phyloP scores from a whole-genome alignment of 2,113 vertebrate genomes.

The Meriones unguiculatus region DNA sequence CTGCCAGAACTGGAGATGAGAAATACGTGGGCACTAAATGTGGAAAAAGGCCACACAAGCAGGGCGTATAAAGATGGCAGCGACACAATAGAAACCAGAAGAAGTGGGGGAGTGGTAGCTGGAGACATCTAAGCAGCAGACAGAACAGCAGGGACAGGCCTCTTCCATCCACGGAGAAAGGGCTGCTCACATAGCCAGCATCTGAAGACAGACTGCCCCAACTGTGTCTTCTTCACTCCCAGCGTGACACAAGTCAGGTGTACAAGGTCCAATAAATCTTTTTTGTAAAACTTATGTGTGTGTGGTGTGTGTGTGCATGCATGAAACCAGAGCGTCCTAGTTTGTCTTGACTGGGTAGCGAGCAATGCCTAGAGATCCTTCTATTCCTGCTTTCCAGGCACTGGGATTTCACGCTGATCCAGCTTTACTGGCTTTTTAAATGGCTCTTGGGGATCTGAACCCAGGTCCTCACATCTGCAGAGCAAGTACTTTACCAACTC shows the following conservation, averaged over 20 bases:
- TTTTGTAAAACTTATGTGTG: background rate
- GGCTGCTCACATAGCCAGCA: background rate
- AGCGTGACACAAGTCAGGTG: background rate
- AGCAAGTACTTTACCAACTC: background rate
- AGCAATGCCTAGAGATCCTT: background rate
- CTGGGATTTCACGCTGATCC: background rate
- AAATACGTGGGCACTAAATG: constrained; percentile 48
- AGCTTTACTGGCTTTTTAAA: background rate
- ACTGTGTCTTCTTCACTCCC: background rate
- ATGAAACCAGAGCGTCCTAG: background rate
- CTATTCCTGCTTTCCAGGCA: background rate
- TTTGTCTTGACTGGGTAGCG: too few relatives aligned
- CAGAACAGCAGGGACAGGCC: background rate
- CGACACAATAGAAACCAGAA: constrained; percentile 2
- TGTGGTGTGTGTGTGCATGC: too few relatives aligned
- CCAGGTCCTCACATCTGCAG: background rate
- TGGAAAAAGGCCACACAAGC: constrained; percentile 58
- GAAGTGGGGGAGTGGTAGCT: background rate
- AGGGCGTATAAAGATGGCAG: constrained; percentile 21
- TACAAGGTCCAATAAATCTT: background rate
- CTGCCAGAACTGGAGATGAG: constrained; percentile 56
- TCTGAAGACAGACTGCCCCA: background rate
- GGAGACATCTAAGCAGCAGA: background rate
- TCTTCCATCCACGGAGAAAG: background rate
- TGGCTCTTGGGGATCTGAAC: background rate